Evolutionary conservation across 2,888 invertebrate species (phyloP), one percentile per base, ranked within the genome.

Genomic region (Tenthredo distinguenda): DNA sequence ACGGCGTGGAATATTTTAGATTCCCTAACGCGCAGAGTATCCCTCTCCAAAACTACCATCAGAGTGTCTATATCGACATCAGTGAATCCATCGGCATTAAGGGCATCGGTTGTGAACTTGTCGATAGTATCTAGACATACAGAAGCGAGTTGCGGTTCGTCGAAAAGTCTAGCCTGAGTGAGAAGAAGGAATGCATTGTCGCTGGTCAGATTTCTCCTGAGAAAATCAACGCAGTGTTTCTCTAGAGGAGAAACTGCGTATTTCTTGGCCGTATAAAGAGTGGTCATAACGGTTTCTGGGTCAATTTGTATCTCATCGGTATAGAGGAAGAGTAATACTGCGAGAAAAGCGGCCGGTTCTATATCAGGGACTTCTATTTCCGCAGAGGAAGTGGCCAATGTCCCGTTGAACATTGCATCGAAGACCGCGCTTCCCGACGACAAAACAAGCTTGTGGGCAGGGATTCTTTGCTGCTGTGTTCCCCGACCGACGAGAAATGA

Each of bases 221-320:
- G 91, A 92, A 97, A 97, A 90, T 97, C 97, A 0, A 98, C 97
- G 94, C 98, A 98, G 86, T 97, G 97, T 89, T 96, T 96, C 90
- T 98, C 98, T 87, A 98, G 93, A 3, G 97, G 97, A 0, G 97
- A 97, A 0, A 98, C 97, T 1, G 97, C 97, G 94, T 98, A 98
- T 90, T 98, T 98, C 90, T 98, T 98, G 7, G 98, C 98, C 0
- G 97, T 97, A 90, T 98, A 98, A 81, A 98, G 92, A 0, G 97
- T 97, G 1, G 97, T 96, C 97, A 98, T 97, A 1, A 98, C 98
- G 91, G 96, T 97, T 91, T 98, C 97, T 0, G 97, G 97, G 10
- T 96, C 97, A 89, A 98, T 97, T 86, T 96, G 95, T 15, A 97
- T 97, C 91, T 97, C 97, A 94, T 98, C 98, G 0, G 97, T 96